A percentile compares a stretch with the other conserved stretches of the same genome.
Conservation (phyloP, 1,140 invertebrate genomes). For the Stenopsyche tienmushanensis region DNA sequence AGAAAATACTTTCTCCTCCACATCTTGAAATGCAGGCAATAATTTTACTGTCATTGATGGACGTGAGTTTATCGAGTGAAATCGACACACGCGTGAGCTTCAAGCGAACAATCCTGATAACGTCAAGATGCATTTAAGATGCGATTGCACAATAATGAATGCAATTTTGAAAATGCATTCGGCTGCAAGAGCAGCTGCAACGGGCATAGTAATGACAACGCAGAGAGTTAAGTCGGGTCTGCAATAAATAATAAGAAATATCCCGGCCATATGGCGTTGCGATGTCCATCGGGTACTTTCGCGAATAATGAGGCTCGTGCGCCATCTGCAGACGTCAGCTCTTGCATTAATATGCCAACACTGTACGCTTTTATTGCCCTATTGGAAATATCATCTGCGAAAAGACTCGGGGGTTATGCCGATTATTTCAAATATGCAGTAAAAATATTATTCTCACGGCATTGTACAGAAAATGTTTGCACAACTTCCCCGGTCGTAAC, state of each 20-base stretch:
- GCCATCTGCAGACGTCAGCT: conserved; percentile 22
- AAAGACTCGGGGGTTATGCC: no score
- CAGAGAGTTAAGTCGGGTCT: not conserved
- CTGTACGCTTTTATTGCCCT: conserved; percentile 2
- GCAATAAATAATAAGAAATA: conserved; percentile 32
- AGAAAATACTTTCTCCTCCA: no score
- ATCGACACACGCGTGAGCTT: no score
- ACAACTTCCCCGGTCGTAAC: no score
- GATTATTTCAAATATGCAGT: no score
- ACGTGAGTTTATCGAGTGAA: no score
- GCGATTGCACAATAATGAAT: not conserved
- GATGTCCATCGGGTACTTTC: conserved; percentile 29
- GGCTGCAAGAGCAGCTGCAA: not conserved
- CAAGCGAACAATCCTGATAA: no score
- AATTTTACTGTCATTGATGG: no score
- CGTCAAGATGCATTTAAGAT: not conserved
- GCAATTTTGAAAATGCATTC: conserved; percentile 1
- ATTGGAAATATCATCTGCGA: not conserved
- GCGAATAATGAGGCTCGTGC: conserved; percentile 16
- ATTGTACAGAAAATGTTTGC: no score
- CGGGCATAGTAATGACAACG: conserved; percentile 1
- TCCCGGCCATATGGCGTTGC: conserved; percentile 31
- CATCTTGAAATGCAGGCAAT: no score
- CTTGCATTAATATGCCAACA: conserved; percentile 19
- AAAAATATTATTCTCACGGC: no score